phyloP scores from a whole-genome alignment of 2,113 vertebrate genomes.

The Thomomys bottae region DNA sequence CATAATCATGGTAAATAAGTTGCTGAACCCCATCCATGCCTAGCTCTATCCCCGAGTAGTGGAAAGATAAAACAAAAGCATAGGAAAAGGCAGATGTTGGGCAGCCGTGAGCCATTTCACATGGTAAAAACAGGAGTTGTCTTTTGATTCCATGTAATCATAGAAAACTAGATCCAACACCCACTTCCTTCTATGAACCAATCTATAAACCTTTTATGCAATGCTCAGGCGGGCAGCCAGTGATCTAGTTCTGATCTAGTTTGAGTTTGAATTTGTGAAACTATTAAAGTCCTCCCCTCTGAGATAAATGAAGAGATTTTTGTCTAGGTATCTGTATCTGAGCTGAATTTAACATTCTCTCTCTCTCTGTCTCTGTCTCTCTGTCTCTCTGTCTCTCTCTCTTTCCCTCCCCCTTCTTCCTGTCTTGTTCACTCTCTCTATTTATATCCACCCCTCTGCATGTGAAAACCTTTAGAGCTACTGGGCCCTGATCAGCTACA shows the following conservation, averaged over 20 bases:
- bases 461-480: slow-evolving; percentile 7
- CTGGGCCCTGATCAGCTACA: neutral
- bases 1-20: neutral
- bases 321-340: no score
- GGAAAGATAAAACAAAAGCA: neutral
- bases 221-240: neutral
- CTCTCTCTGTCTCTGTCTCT: no score
- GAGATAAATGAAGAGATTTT: neutral
- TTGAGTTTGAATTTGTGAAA: slow-evolving; percentile 25
- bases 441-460: slow-evolving; percentile 8
- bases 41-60: neutral
- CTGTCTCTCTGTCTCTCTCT: no score
- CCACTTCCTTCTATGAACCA: neutral
- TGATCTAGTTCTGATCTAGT: slow-evolving; percentile 21
- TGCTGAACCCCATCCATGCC: neutral
- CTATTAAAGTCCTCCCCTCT: slow-evolving; percentile 22
- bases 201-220: neutral
- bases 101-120: neutral
- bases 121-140: neutral
- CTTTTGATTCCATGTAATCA: neutral
- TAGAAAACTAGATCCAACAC: neutral
- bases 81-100: neutral
- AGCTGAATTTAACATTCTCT: no score
- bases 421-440: neutral
- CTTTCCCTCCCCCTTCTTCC: no score